Percentiles rank a stretch among this genome's conserved stretches.
Evolutionary conservation across 1,140 invertebrate species (phyloP).

Genomic region (Drosophila busckii): DNA sequence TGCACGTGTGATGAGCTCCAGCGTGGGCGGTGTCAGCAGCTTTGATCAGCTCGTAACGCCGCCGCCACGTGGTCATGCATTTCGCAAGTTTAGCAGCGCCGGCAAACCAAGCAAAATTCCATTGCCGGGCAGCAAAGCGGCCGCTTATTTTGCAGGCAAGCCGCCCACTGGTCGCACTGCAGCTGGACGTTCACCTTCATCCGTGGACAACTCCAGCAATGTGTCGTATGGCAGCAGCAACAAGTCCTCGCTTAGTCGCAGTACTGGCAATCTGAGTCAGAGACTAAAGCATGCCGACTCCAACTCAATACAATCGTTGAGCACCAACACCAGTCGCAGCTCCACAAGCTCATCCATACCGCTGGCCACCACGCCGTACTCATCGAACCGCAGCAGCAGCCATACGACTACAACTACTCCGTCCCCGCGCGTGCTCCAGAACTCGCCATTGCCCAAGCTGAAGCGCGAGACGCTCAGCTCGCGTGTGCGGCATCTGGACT

Average conservation of each 20-base stretch:
- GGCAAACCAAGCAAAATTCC: constrained; percentile 86
- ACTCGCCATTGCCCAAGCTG: constrained; percentile 80
- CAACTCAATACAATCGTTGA: constrained; percentile 68
- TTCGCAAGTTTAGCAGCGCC: constrained; percentile 78
- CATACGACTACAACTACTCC: constrained; percentile 73
- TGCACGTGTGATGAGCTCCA: constrained; percentile 66
- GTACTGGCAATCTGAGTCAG: constrained; percentile 78
- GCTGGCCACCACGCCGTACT: constrained; percentile 67
- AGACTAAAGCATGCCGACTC: constrained; percentile 80
- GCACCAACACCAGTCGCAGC: constrained; percentile 71
- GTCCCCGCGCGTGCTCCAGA: constrained; percentile 74
- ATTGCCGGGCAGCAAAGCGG: constrained; percentile 80
- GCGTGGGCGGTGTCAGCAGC: constrained; percentile 63
- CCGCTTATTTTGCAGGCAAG: constrained; percentile 79
- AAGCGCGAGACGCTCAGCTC: constrained; percentile 82
- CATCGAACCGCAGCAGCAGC: constrained; percentile 53
- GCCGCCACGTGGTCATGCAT: constrained; percentile 39
- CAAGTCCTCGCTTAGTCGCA: constrained; percentile 69
- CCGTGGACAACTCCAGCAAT: constrained; percentile 66
- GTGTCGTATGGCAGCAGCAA: constrained; percentile 79
- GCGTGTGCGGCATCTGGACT: constrained; percentile 80
- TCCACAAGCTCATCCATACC: constrained; percentile 75
- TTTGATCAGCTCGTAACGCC: constrained; percentile 62
- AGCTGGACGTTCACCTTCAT: constrained; percentile 67
- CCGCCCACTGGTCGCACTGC: constrained; percentile 80